phyloP scores from a whole-genome alignment of 2,113 vertebrate genomes.

The Ciconia stormi region DNA sequence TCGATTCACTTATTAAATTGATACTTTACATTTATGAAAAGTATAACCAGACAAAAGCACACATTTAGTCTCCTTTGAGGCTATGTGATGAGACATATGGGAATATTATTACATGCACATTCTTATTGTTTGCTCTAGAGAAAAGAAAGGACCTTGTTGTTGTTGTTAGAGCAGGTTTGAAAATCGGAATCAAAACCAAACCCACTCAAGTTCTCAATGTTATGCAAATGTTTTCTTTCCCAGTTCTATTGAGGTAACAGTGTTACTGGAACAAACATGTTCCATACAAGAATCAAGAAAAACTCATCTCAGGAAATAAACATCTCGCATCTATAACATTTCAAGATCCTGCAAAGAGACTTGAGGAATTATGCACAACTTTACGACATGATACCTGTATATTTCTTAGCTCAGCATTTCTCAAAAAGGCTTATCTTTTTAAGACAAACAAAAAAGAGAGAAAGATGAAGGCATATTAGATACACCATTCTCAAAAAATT shows the following conservation, averaged over 20 bases:
- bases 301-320: background rate
- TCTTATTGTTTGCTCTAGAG: background rate
- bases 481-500: background rate
- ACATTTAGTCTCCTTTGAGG: background rate
- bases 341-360: background rate
- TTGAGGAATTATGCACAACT: background rate
- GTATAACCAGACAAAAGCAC: background rate
- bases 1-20: background rate
- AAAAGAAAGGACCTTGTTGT: background rate
- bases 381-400: background rate
- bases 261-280: background rate
- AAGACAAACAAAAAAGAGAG: background rate
- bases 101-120: background rate
- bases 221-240: background rate
- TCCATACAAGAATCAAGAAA: background rate
- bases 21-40: background rate
- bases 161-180: background rate
- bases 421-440: background rate
- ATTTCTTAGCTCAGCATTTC: background rate
- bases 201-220: background rate
- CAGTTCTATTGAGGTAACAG: background rate
- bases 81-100: background rate
- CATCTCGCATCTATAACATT: background rate
- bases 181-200: slow-evolving; percentile 10
- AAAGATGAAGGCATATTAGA: background rate